These are phyloP conservation scores for Oncorhynchus kisutch DNA, from an alignment of 2,113 vertebrate species.

Conservation along the genomic window DNA sequence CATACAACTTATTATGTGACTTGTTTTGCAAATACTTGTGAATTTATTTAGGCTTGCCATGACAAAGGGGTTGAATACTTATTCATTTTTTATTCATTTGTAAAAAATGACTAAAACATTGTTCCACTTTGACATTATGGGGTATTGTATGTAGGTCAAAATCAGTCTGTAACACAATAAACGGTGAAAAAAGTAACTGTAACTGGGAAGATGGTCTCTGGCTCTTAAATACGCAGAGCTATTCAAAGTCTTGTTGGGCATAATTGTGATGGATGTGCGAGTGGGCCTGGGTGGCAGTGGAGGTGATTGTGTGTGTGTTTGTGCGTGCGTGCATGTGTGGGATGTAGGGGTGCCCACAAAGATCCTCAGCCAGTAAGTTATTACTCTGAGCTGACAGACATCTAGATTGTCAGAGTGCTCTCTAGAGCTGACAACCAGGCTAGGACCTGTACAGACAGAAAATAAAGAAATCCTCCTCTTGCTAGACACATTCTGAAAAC, in stretches of 20 bases:
- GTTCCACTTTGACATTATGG: too few species aligned
- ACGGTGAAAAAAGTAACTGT: slow-evolving; percentile 1
- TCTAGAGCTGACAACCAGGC: slow-evolving; percentile 57
- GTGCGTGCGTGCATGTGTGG: slow-evolving; percentile 27
- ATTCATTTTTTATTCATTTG: too few species aligned
- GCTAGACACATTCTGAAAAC: background rate
- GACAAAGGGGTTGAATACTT: background rate
- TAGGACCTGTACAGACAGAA: slow-evolving; percentile 35
- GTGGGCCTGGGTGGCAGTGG: slow-evolving; percentile 49
- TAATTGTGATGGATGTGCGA: slow-evolving; percentile 68
- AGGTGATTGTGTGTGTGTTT: slow-evolving; percentile 33
- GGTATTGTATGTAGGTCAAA: too few species aligned
- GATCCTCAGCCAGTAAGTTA: slow-evolving; percentile 52
- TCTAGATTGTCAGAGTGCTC: slow-evolving; percentile 55
- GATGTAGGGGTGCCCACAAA: slow-evolving; percentile 25
- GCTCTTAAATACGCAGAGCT: slow-evolving; percentile 50
- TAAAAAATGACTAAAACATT: too few species aligned
- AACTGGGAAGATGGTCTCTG: slow-evolving; percentile 44
- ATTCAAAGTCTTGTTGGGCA: slow-evolving; percentile 62
- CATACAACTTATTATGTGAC: slow-evolving; percentile 7
- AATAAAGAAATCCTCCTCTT: slow-evolving; percentile 26
- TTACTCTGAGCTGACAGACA: slow-evolving; percentile 57
- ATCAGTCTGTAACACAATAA: too few species aligned
- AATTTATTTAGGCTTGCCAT: background rate
- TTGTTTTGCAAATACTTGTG: background rate